phyloP scores from a whole-genome alignment of 2,888 invertebrate species.

The Ischnura elegans region DNA sequence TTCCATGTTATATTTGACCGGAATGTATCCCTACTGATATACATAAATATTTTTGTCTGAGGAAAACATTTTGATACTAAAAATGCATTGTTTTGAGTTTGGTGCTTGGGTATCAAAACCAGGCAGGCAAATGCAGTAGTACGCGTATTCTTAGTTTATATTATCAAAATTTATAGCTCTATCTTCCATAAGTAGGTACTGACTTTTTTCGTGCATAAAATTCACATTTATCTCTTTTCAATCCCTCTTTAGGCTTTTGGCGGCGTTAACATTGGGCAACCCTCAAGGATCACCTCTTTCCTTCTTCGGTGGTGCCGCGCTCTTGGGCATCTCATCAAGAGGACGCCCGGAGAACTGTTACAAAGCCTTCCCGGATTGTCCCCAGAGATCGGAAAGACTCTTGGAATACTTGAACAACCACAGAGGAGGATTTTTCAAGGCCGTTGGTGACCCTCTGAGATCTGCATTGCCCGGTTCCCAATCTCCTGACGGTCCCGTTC shows the following conservation, averaged over 20 bases:
- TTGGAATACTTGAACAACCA: conserved; percentile 91
- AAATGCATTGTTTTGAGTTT: too few species aligned
- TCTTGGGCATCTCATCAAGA: conserved; percentile 86
- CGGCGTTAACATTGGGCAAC: conserved; percentile 81
- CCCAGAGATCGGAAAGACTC: conserved; percentile 85
- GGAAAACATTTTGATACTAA: too few species aligned
- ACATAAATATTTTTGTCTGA: too few species aligned
- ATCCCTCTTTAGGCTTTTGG: conserved; percentile 80
- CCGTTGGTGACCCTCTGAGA: background rate
- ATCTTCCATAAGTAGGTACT: too few species aligned
- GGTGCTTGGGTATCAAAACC: too few species aligned
- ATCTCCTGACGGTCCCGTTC: background rate
- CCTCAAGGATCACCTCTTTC: conserved; percentile 83
- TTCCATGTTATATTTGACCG: too few species aligned
- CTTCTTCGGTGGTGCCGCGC: conserved; percentile 86
- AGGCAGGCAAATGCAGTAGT: too few species aligned
- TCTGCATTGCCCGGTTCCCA: background rate
- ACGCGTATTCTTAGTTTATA: too few species aligned
- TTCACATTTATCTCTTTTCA: background rate
- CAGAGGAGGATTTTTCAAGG: conserved; percentile 90
- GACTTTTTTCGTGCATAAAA: background rate
- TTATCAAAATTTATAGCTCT: too few species aligned
- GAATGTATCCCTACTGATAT: too few species aligned
- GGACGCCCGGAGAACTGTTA: conserved; percentile 82
- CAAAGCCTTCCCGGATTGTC: conserved; percentile 86